Evolutionary conservation across 2,113 vertebrate genomes (phyloP).

Genomic region (Pseudopodoces humilis): DNA sequence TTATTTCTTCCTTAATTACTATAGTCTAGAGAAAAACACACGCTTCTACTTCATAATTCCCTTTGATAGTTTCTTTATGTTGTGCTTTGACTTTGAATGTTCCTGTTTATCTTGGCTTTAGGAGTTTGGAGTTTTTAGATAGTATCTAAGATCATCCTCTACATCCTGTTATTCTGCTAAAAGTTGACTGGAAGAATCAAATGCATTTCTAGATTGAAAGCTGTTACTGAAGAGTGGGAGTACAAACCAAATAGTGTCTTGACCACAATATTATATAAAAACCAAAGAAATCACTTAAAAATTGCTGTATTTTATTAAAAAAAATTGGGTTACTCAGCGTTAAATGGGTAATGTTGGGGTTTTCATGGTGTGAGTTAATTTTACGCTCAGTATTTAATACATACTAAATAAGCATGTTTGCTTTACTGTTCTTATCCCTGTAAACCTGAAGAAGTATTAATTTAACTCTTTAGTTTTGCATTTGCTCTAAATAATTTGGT

Average conservation of each 20-base stretch:
- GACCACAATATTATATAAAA: background rate
- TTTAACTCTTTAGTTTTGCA: background rate
- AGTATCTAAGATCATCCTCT: background rate
- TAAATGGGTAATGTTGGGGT: background rate
- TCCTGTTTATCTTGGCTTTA: background rate
- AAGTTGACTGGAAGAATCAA: background rate
- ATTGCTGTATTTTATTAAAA: background rate
- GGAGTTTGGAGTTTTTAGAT: background rate
- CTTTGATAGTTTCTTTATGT: background rate
- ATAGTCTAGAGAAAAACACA: background rate
- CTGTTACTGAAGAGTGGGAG: background rate
- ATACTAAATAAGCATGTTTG: background rate
- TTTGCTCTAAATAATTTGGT: background rate
- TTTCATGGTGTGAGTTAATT: background rate
- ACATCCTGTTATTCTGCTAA: background rate
- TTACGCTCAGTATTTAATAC: background rate
- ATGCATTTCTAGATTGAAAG: background rate
- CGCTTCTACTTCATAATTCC: background rate
- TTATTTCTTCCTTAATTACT: background rate
- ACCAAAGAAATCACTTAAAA: background rate
- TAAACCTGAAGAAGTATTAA: background rate
- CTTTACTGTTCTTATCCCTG: background rate
- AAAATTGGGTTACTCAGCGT: background rate
- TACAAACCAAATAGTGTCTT: background rate
- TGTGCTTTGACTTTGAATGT: background rate